Evolutionary conservation across 2,888 invertebrate genomes (phyloP).

Genomic region (Trachelus stipa): DNA sequence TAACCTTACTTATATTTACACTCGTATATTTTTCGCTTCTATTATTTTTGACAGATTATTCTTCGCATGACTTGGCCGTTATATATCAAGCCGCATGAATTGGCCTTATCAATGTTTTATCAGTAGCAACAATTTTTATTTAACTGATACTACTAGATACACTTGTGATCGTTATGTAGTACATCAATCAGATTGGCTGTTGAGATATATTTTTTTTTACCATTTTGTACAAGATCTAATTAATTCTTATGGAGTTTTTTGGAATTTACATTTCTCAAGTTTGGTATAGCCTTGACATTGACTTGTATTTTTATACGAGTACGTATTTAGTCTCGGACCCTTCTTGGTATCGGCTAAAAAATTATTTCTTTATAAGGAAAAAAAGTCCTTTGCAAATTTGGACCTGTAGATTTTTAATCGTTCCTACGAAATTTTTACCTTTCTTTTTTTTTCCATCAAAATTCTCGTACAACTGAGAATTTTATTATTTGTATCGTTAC

Average conservation of each 20-base stretch:
- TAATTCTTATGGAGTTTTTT: too few relatives aligned
- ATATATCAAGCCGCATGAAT: neutral
- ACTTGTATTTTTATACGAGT: too few relatives aligned
- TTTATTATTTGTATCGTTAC: neutral
- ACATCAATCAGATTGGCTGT: neutral
- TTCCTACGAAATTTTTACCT: neutral
- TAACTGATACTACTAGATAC: neutral
- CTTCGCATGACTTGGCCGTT: neutral
- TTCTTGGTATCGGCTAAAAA: too few relatives aligned
- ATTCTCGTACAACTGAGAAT: constrained; percentile 9
- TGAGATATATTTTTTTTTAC: neutral
- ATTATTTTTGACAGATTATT: neutral
- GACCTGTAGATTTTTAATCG: neutral
- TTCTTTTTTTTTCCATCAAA: constrained; percentile 4
- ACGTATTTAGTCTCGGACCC: too few relatives aligned
- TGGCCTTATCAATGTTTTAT: neutral
- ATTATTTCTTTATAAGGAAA: neutral
- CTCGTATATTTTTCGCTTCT: neutral
- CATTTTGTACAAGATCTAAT: neutral
- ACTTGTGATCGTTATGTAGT: neutral
- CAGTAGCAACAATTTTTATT: neutral
- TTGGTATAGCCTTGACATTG: too few relatives aligned
- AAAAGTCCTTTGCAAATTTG: neutral
- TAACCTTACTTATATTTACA: neutral
- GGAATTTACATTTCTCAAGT: too few relatives aligned